Evolutionary conservation across 2,888 invertebrate species (phyloP), one percentile per base, ranked within the genome.

Genomic region (Conus canariensis): DNA sequence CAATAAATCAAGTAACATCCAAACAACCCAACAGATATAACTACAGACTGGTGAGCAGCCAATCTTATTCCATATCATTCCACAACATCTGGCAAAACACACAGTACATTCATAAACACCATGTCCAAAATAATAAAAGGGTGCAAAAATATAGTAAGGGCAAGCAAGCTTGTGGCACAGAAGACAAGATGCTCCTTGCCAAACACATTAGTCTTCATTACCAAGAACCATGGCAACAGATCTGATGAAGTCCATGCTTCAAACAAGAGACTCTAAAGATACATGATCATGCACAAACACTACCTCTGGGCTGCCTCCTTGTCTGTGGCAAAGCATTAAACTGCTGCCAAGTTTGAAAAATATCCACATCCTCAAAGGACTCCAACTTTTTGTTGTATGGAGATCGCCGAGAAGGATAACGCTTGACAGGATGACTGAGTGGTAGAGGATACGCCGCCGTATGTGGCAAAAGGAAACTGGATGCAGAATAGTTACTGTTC

Each of bases 321-420:
- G 22, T 58, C n/a, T 85, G 85, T n/a, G 86, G 30, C 45, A 60
- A 64, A 8, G 86, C 67, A 67, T 64, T 67, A 19, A 67, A 86
- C 30, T 30, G 25, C 64, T 25, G 86, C 86, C 64, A 67, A n/a
- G n/a, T 30, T 30, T 64, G 59, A 67, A 64, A 86, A 3, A 86
- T 58, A 64, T 67, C 64, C 45, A 30, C 22, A 25, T 45, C 16
- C 30, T 86, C 67, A 19, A 14, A 30, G 45, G 30, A 16, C 67
- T 60, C 86, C 25, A 60, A 59, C 67, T 86, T 86, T 67, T 86
- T 86, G 86, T 86, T 64, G 67, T 86, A 86, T 30, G 86, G 86
- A 64, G 86, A 86, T 67, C 60, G 60, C 9, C 60, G 64, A 25
- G 67, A 86, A 6, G 86, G 86, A 60, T 86, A 86, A 10, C 64